A percentile compares a stretch with the other conserved stretches of the same genome.
phyloP scores from a whole-genome alignment of 2,797 vertebrate species.

The Pseudotriccus pelzelni region DNA sequence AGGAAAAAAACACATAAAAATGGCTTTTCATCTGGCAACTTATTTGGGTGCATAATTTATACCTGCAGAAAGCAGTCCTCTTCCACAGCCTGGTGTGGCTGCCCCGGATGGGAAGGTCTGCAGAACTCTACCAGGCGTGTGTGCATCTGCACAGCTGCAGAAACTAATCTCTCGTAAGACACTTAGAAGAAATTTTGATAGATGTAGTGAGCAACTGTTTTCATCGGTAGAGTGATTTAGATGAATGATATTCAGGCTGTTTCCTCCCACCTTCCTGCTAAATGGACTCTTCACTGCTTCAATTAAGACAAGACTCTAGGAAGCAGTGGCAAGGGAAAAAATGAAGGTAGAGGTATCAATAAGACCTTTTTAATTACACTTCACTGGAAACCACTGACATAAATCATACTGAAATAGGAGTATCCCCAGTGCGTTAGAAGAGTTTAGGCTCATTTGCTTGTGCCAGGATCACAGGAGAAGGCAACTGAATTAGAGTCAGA shows the following conservation, averaged over 20 bases:
- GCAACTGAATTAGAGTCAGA: not conserved
- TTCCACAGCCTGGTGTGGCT: not conserved
- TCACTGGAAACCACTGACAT: not conserved
- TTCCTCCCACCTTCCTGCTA: conserved; percentile 51
- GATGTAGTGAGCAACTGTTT: conserved; percentile 33
- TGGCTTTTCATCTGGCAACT: not conserved
- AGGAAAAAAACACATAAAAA: not conserved
- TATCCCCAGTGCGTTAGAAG: not conserved
- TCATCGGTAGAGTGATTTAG: conserved; percentile 40
- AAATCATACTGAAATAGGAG: conserved; percentile 8
- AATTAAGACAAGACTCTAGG: conserved; percentile 24
- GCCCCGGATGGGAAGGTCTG: not conserved
- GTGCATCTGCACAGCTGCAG: not conserved
- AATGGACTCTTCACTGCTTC: conserved; percentile 46
- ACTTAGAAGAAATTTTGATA: conserved; percentile 31
- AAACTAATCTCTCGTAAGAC: not conserved
- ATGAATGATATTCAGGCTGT: conserved; percentile 33
- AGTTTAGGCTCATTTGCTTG: not conserved
- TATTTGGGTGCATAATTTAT: not conserved
- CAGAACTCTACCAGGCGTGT: not conserved
- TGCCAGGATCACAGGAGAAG: not conserved
- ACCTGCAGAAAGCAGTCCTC: not conserved
- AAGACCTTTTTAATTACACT: conserved; percentile 21
- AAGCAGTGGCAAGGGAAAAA: not conserved
- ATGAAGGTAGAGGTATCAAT: not conserved